Evolutionary conservation across 2,797 vertebrate genomes (phyloP).

Genomic region (Acanthurus lineatus): DNA sequence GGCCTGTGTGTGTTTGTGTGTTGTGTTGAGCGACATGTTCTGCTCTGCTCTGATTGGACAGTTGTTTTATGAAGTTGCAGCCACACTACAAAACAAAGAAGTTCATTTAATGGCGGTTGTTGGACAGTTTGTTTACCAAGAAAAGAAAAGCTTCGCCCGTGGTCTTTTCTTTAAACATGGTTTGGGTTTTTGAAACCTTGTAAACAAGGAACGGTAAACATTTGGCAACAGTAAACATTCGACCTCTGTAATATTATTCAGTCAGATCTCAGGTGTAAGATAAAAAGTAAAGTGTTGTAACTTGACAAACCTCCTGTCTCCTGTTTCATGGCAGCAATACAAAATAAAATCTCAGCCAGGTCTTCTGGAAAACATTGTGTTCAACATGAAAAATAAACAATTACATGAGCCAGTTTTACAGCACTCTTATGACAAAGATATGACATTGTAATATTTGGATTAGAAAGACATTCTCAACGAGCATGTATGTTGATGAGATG

Average conservation of each 20-base stretch:
- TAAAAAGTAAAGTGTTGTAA: not conserved
- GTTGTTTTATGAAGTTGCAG: not conserved
- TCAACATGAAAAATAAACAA: not conserved
- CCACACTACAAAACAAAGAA: not conserved
- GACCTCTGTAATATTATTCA: not conserved
- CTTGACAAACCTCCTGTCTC: not conserved
- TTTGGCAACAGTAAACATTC: conserved; percentile 5
- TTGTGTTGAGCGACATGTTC: not conserved
- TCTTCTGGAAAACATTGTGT: not conserved
- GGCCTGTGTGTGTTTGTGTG: not conserved
- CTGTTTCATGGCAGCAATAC: not conserved
- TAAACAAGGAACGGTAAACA: too few relatives aligned
- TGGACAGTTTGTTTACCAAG: too few relatives aligned
- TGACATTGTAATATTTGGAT: too few relatives aligned
- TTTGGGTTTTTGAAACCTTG: too few relatives aligned
- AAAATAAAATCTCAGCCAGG: not conserved
- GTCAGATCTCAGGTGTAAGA: too few relatives aligned
- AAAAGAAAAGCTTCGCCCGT: too few relatives aligned
- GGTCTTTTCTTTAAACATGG: too few relatives aligned
- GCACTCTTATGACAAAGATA: too few relatives aligned
- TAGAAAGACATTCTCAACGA: too few relatives aligned
- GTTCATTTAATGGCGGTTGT: too few relatives aligned
- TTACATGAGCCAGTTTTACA: too few relatives aligned
- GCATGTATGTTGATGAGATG: too few relatives aligned
- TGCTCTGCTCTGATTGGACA: not conserved